Conservation (phyloP, 1,140 invertebrate genomes). For the Sitodiplosis mosellana region DNA sequence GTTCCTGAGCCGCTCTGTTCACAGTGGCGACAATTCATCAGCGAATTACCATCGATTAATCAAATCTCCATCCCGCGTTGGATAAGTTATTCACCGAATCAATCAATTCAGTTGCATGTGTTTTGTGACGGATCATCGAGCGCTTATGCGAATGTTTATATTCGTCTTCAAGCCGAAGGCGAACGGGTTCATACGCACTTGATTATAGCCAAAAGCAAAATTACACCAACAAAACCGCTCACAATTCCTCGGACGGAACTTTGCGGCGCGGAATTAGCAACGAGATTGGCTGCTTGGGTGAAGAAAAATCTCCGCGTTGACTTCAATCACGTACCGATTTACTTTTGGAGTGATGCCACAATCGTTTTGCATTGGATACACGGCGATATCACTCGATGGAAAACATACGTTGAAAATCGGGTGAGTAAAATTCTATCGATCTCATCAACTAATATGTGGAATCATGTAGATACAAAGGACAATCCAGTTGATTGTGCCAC, state of each 20-base stretch:
- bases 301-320: background rate
- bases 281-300: conserved; percentile 2
- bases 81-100: too few relatives aligned
- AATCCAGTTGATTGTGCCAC: conserved; percentile 13
- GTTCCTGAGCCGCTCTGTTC: too few relatives aligned
- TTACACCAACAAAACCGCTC: conserved; percentile 12
- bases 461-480: conserved; percentile 9
- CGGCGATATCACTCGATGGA: conserved; percentile 8
- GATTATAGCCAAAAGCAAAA: conserved; percentile 7
- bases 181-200: background rate
- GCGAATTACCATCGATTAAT: too few relatives aligned
- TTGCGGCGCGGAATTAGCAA: conserved; percentile 9
- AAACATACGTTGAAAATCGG: conserved; percentile 20
- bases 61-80: too few relatives aligned
- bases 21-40: too few relatives aligned
- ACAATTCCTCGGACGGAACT: conserved; percentile 12
- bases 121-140: conserved; percentile 3
- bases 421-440: conserved; percentile 14
- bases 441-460: conserved; percentile 7
- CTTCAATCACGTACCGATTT: background rate
- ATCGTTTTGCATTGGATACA: conserved; percentile 15
- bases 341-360: conserved; percentile 4
- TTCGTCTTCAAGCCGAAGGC: background rate
- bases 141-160: conserved; percentile 1
- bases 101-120: background rate